A percentile compares a stretch with the other conserved stretches of the same genome.
phyloP scores from a whole-genome alignment of 2,888 invertebrate genomes.

The Cheilosia scutellata region DNA sequence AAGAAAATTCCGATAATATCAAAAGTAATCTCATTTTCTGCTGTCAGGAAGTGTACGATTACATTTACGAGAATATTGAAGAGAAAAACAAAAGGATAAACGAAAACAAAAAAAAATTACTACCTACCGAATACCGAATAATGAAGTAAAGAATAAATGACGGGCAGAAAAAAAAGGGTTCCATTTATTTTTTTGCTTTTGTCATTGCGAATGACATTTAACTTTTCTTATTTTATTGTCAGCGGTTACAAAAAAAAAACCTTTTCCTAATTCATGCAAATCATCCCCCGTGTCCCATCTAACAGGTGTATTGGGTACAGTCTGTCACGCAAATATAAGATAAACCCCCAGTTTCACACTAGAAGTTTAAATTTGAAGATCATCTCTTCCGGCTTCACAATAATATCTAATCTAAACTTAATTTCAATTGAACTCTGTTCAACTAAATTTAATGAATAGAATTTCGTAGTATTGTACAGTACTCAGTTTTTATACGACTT shows the following conservation, averaged over 20 bases:
- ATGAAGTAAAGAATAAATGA: slow-evolving; percentile 16
- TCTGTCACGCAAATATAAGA: not conserved
- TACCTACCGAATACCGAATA: slow-evolving; percentile 26
- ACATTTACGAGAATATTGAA: slow-evolving; percentile 45
- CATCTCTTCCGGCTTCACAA: too few species aligned
- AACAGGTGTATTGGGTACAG: slow-evolving; percentile 20
- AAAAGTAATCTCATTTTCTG: slow-evolving; percentile 70
- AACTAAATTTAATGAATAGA: too few species aligned
- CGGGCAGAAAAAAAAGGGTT: slow-evolving; percentile 35
- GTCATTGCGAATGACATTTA: slow-evolving; percentile 54
- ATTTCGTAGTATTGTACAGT: too few species aligned
- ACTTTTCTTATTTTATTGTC: slow-evolving; percentile 47
- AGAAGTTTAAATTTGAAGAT: too few species aligned
- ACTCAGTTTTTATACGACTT: too few species aligned
- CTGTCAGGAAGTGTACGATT: slow-evolving; percentile 67
- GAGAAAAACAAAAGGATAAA: slow-evolving; percentile 14
- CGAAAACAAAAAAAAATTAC: slow-evolving; percentile 15
- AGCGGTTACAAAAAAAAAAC: not conserved
- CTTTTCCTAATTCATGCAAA: slow-evolving; percentile 6
- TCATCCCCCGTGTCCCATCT: slow-evolving; percentile 1
- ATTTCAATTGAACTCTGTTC: too few species aligned
- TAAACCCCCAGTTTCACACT: too few species aligned
- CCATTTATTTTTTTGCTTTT: slow-evolving; percentile 10
- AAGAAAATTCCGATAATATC: slow-evolving; percentile 52
- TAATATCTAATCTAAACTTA: too few species aligned